A percentile compares a stretch with the other conserved stretches of the same genome.
These are phyloP conservation scores for Struthidea cinerea DNA, from an alignment of 2,113 vertebrate genomes.

Conservation along the genomic window DNA sequence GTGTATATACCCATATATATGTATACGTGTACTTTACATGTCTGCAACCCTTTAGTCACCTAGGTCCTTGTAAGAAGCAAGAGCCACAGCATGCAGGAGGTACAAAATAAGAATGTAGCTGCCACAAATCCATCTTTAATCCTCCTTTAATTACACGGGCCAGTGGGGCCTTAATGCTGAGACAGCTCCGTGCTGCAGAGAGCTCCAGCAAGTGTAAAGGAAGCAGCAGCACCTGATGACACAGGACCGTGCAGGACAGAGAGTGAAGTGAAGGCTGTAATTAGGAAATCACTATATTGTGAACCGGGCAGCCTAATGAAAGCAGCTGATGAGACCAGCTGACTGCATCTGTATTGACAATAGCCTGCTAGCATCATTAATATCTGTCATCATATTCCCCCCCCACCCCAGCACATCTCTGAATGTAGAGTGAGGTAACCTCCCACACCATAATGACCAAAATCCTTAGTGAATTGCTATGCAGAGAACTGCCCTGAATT, in stretches of 20 bases:
- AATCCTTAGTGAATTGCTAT: neutral
- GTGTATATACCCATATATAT: no score
- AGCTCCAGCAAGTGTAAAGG: neutral
- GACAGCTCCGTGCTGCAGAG: neutral
- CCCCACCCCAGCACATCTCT: neutral
- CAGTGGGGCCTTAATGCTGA: neutral
- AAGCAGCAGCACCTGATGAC: neutral
- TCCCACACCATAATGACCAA: neutral
- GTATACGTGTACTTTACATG: neutral
- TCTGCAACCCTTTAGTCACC: neutral
- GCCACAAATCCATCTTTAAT: slow-evolving; percentile 11
- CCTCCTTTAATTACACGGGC: neutral
- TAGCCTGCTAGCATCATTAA: neutral
- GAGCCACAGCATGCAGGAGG: neutral
- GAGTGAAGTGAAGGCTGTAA: neutral
- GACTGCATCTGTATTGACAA: neutral
- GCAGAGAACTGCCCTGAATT: neutral
- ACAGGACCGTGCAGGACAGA: neutral
- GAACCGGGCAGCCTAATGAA: neutral
- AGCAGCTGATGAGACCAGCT: slow-evolving; percentile 26
- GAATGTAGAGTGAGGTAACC: neutral
- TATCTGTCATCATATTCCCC: neutral
- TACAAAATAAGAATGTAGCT: neutral
- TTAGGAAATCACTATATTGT: slow-evolving; percentile 28
- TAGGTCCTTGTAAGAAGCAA: neutral